Base-by-base conservation (phyloP, 2,888 invertebrate species). In the Oxycera nigricornis region DNA sequence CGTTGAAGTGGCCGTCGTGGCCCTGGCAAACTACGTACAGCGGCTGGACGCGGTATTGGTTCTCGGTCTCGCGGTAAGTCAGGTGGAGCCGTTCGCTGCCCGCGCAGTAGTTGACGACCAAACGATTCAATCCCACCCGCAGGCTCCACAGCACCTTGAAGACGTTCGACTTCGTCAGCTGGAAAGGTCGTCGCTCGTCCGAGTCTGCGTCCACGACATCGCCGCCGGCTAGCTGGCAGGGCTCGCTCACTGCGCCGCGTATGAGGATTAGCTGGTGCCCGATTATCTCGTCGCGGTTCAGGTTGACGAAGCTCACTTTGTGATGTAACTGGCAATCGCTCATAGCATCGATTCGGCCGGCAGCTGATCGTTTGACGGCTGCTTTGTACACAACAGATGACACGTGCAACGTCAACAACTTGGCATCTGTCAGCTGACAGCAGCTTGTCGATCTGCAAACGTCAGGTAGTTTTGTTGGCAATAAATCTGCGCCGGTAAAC, bases 1-100 rank as follows among this genome's bases (percentile, higher is more conserved):
- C 87, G 87, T 94, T 93, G 82, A 95, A 94, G 79, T 87, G 87
- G 39, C 94, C 94, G 84, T 92, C 90, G 82, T 94, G 92, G 76
- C 91, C 92, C 79, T 90, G 87, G 82, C 94, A 94, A 79, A 94
- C 89, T 72, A 97, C 91, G 82, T 95, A 95, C 20, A 96, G 88
- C 20, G 96, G 94, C 74, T 84, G 83, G n/a, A 85, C 70, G 52
- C 76, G 75, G 62, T 77, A 78, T 24, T 76, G 50, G 1, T 72
- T 65, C 2, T 17, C 31, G 14, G 72, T 55, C 52, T 72, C 75
- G 2, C 79, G 39, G 30, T 74, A 46, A 7, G 9, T 39, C 22
- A 57, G 20, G 7, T 76, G 76, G 26, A 78, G 57, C 52, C 76
- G 26, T 4, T 79, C 76, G 2, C 76, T 74, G 39, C 70, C 76